Evolutionary conservation across 64 coral and sea anemone genomes (phyloP).

Genomic region (Exaiptasia diaphana): DNA sequence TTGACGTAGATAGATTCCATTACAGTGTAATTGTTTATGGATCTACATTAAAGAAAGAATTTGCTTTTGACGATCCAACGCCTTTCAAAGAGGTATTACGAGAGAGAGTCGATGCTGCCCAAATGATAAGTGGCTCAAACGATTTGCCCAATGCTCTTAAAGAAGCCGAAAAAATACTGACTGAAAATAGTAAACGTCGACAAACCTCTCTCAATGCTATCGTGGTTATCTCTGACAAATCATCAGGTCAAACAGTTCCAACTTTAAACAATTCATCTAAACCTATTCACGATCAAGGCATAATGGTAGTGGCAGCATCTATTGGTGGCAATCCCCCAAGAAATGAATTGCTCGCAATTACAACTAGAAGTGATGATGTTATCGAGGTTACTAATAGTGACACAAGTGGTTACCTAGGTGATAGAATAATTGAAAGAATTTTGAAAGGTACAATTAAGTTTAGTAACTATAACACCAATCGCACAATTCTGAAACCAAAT

Average conservation of each 20-base stretch:
- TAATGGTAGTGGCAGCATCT: conserved; percentile 25
- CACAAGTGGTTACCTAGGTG: conserved; percentile 21
- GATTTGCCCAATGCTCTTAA: conserved; percentile 45
- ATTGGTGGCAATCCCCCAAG: conserved; percentile 9
- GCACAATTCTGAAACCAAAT: no score
- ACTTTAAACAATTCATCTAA: background rate
- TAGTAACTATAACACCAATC: no score
- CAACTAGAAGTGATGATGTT: conserved; percentile 44
- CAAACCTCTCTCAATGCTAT: conserved; percentile 53
- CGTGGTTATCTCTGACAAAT: conserved; percentile 63
- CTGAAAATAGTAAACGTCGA: conserved; percentile 18
- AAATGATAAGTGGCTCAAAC: background rate
- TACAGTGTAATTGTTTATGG: conserved; percentile 75
- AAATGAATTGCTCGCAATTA: conserved; percentile 9
- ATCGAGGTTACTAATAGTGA: conserved; percentile 7
- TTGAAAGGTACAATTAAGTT: conserved; percentile 2
- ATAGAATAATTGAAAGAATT: conserved; percentile 2
- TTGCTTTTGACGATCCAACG: background rate
- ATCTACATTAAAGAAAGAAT: background rate
- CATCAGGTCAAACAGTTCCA: background rate
- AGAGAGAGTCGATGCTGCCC: background rate
- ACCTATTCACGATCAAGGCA: conserved; percentile 4
- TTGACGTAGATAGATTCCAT: conserved; percentile 49
- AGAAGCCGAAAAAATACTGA: conserved; percentile 55
- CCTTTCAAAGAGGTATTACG: background rate